A percentile compares a stretch with the other conserved stretches of the same genome.
phyloP scores from a whole-genome alignment of 2,797 vertebrate species.

The Aeoliscus strigatus region DNA sequence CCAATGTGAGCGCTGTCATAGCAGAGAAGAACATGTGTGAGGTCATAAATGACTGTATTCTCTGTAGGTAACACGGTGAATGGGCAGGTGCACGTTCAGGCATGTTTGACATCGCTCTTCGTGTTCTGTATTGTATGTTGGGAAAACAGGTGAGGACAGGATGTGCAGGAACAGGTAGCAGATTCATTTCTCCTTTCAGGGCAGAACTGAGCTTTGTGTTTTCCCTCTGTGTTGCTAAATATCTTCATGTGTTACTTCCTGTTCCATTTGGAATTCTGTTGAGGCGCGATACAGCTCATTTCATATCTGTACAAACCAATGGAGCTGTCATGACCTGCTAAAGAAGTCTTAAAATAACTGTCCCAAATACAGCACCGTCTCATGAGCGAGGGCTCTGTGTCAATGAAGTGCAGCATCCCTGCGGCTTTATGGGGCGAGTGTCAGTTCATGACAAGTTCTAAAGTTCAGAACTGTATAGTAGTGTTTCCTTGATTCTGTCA shows the following conservation, averaged over 20 bases:
- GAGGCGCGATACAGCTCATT: slow-evolving; percentile 2
- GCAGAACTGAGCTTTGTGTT: slow-evolving; percentile 1
- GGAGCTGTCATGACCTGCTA: slow-evolving; percentile 54
- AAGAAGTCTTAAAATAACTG: slow-evolving; percentile 64
- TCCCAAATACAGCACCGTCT: slow-evolving; percentile 53
- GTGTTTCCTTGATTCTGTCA: no score
- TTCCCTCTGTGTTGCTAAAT: not conserved
- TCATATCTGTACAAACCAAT: slow-evolving; percentile 38
- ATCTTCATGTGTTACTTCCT: not conserved
- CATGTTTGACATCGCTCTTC: slow-evolving; percentile 40
- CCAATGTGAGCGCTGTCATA: slow-evolving; percentile 20
- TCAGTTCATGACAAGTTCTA: no score
- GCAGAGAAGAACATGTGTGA: slow-evolving; percentile 8
- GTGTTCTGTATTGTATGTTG: slow-evolving; percentile 13
- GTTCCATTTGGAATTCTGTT: not conserved
- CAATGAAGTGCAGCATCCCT: slow-evolving; percentile 31
- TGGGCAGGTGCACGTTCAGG: slow-evolving; percentile 38
- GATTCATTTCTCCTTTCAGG: not conserved
- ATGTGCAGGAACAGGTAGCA: not conserved
- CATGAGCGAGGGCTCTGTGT: slow-evolving; percentile 39
- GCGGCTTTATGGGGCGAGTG: slow-evolving; percentile 6
- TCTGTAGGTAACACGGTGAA: slow-evolving; percentile 41
- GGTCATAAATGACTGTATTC: not conserved
- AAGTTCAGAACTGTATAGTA: no score
- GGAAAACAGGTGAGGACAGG: slow-evolving; percentile 6